Evolutionary conservation across 2,888 invertebrate genomes (phyloP), one percentile per base, ranked within the genome.

Genomic region (Proisotoma minuta): DNA sequence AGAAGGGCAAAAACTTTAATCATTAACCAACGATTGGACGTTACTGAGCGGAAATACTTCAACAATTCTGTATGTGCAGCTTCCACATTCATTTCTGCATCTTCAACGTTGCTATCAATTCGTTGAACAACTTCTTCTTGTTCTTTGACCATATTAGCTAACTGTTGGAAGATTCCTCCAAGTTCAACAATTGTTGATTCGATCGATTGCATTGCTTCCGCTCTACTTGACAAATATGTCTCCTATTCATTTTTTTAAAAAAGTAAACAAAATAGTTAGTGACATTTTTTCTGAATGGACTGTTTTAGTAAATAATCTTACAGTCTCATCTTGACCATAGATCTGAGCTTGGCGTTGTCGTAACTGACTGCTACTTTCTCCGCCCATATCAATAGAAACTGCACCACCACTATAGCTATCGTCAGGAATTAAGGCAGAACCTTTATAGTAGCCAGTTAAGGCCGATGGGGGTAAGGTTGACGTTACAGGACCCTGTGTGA

Each of bases 141-240:
- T 77, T 97, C 95, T 76, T 95, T 92, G 2, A 99, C 97, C 94
- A 99, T 96, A 76, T 89, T 89, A 3, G 93, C 93, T 71, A 94
- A 78, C 78, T 97, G 96, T 76, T 92, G 91, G 78, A 98, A 99
- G 76, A 99, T 98, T 12, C 93, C 92, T n/a, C 99, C 99, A 51
- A 99, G 81, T 79, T 99, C 99, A 15, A 98, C 95, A 75, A 99
- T 98, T 20, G 98, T 98, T 56, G 93, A 91, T 80, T 99, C 99
- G 76, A 99, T 99, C 77, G 91, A 96, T 78, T 98, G 95, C 97
- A 99, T 98, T 0, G 98, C 95, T 78, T 96, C 95, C 40, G 95
- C 95, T 75, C 99, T 84, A 75, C 88, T 89, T 75, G 91, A 90
- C 43, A 96, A 84, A 80, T 97, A 98, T 52, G 87, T 84, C 76